Percentiles rank a stretch among this genome's conserved stretches.
Conservation (phyloP, 1,140 invertebrate genomes). For the Adelges cooleyi region DNA sequence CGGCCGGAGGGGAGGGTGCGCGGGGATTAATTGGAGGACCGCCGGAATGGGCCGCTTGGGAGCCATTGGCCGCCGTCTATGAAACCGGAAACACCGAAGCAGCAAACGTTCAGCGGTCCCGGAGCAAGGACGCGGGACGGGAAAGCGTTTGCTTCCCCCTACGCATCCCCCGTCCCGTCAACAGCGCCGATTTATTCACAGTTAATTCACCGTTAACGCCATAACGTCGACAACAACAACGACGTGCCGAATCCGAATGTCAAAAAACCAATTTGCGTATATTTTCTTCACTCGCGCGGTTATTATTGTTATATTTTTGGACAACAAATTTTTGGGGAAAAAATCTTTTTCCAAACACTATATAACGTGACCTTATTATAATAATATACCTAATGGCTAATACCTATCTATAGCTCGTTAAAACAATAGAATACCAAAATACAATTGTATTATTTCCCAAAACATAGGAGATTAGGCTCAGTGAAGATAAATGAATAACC, state of each 20-base stretch:
- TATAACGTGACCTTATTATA: no score
- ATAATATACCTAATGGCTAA: no score
- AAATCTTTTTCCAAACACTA: no score
- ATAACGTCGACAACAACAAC: not conserved
- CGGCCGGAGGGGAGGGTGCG: not conserved
- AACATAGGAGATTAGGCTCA: no score
- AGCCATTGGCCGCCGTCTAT: conserved; percentile 1
- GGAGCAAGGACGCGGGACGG: not conserved
- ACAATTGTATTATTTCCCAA: no score
- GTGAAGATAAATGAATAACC: no score
- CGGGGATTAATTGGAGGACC: conserved; percentile 25
- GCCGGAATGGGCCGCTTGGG: conserved; percentile 21
- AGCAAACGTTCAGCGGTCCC: not conserved
- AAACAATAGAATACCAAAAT: no score
- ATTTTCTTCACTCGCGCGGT: no score
- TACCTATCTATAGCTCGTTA: no score
- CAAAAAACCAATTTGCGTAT: no score
- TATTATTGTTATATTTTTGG: no score
- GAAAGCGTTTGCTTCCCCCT: not conserved
- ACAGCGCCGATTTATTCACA: conserved; percentile 10
- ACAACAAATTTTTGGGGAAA: no score
- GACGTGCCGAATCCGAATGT: not conserved
- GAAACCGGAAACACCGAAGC: not conserved
- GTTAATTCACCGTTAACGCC: conserved; percentile 12
- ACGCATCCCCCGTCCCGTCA: not conserved